A percentile compares a stretch with the other conserved stretches of the same genome.
These are phyloP conservation scores for Alouatta palliata DNA, from an alignment of 2,113 vertebrate species.

Conservation along the genomic window DNA sequence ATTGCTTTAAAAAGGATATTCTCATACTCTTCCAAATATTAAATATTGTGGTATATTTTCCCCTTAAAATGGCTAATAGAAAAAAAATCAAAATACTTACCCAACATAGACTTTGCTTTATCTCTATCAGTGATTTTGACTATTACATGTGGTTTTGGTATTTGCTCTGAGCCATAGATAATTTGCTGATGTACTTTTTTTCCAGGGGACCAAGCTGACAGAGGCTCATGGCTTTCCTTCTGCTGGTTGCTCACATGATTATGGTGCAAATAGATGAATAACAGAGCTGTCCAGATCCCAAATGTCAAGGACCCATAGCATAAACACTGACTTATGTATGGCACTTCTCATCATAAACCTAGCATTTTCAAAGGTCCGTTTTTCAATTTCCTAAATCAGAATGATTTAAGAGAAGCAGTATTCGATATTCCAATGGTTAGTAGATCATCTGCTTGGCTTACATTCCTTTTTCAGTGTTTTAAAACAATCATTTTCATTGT, in stretches of 20 bases:
- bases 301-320: neutral
- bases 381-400: constrained; percentile 49
- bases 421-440: constrained; percentile 6
- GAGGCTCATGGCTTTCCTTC: neutral
- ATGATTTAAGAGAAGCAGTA: neutral
- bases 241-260: neutral
- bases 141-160: accelerated
- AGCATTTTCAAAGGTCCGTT: neutral
- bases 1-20: neutral
- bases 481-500: neutral
- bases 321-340: neutral
- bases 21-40: neutral
- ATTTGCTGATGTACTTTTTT: neutral
- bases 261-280: neutral
- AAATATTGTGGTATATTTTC: neutral
- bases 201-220: neutral
- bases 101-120: neutral
- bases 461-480: neutral
- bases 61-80: neutral
- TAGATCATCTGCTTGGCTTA: neutral
- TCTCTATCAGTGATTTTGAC: accelerated
- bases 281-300: neutral
- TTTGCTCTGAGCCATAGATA: accelerated
- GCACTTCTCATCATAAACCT: neutral
- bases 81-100: constrained; percentile 23